phyloP scores from a whole-genome alignment of 2,113 vertebrate genomes.

The Herpetotheres cachinnans region DNA sequence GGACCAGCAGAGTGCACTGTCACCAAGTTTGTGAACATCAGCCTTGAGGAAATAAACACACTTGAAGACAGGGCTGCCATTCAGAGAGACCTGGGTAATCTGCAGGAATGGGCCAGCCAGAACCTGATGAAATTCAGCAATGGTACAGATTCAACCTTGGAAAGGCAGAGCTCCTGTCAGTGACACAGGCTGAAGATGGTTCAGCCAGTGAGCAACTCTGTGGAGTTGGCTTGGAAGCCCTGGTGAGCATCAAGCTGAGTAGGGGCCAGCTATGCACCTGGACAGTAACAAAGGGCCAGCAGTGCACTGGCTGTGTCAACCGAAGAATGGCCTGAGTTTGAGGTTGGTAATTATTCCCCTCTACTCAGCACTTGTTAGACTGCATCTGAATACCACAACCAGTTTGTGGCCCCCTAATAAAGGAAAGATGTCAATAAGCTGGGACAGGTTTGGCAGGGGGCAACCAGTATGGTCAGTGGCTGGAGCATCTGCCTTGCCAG shows the following conservation, averaged over 20 bases:
- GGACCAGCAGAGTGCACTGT: neutral
- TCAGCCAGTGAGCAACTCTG: neutral
- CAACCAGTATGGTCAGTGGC: neutral
- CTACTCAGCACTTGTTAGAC: neutral
- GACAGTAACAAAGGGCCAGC: neutral
- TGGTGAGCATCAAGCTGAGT: neutral
- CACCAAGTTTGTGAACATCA: neutral
- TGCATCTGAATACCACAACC: neutral
- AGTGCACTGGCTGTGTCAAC: neutral
- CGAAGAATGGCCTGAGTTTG: fast-evolving
- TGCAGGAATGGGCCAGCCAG: neutral
- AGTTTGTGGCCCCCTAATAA: neutral
- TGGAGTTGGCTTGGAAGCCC: neutral
- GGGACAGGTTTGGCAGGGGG: neutral
- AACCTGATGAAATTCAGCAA: neutral
- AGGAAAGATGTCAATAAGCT: neutral
- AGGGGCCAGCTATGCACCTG: neutral
- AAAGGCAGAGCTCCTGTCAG: neutral
- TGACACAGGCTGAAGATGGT: neutral
- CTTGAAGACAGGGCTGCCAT: neutral
- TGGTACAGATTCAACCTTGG: neutral
- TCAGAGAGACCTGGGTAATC: neutral
- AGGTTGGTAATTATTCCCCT: neutral
- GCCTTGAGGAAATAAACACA: neutral
- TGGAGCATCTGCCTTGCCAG: neutral